Evolutionary conservation across 2,797 vertebrate species (phyloP), one percentile per base, ranked within the genome.

Genomic region (Chromis chromis): DNA sequence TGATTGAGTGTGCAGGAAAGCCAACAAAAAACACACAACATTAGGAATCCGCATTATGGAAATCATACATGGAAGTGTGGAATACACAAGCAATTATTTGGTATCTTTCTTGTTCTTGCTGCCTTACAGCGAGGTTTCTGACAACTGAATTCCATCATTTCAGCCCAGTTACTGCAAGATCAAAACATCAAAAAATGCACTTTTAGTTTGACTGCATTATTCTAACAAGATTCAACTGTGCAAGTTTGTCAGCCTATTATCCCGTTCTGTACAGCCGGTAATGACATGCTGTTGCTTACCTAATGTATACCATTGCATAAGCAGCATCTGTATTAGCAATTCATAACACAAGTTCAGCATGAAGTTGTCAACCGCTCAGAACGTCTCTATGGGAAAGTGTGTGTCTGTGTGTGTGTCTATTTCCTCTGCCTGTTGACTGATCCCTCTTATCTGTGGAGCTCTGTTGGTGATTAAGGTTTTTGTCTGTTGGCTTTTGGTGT

Each of bases 381-480:
- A 60, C 16, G 58, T 76, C 71, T 88, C 69, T 16, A 62, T 70
- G 72, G 60, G 46, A 60, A 66, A 57, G 24, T 24, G 55, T 11
- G 60, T 40, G 16, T 63, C 8, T 50, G 11, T 59, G 39, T 75
- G 40, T 39, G 21, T 21, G 11, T 31, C 1, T 46, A 50, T 50
- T 33, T 10, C 3, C 31, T 40, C 60, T 50, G 63, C 31, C 52
- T 82, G 65, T 70, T 84, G 70, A 81, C 61, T 81, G 81, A 83
- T 78, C 58, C 46, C 49, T 68, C 74, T 81, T 79, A 74, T 78
- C 76, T 74, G 24, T n/a, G n/a, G 46, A 72, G 61, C 82, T 78
- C 63, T 75, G 74, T 22, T 75, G 76, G 66, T 68, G 67, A 86
- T 83, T 74, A 79, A 72, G 59, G 40, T 70, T 75, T 84, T 70